Conservation (phyloP, 2,113 vertebrate genomes). For the Gallinago jamesoni region DNA sequence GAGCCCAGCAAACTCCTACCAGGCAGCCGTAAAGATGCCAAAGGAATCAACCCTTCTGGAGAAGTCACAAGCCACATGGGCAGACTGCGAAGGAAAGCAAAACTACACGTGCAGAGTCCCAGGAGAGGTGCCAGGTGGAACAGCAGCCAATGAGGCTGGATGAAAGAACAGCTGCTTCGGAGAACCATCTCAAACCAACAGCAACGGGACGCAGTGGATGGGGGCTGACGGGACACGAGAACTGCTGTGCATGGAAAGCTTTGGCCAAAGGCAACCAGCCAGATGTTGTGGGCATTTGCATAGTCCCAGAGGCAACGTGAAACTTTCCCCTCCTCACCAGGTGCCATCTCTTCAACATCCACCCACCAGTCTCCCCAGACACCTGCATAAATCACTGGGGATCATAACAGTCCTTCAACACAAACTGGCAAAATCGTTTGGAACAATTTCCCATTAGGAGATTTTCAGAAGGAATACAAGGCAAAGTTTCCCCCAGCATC, state of each 20-base stretch:
- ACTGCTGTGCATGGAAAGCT: not conserved
- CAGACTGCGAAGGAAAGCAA: not conserved
- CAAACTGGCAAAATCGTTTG: not conserved
- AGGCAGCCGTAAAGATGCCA: not conserved
- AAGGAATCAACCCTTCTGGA: not conserved
- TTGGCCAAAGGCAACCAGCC: not conserved
- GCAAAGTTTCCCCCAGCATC: not conserved
- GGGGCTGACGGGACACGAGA: fast-evolving
- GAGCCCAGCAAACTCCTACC: fast-evolving
- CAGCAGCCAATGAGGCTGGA: not conserved
- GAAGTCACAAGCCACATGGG: not conserved
- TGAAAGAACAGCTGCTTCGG: not conserved
- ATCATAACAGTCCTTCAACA: fast-evolving
- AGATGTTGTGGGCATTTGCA: not conserved
- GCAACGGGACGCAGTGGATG: fast-evolving
- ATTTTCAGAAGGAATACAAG: not conserved
- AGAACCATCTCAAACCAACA: not conserved
- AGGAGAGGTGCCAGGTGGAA: not conserved
- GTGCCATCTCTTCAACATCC: not conserved
- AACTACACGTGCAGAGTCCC: not conserved
- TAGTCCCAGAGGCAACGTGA: not conserved
- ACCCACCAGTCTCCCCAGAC: not conserved
- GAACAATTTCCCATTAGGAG: not conserved
- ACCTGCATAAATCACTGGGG: not conserved
- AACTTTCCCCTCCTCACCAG: not conserved